Conservation (phyloP, 2,888 invertebrate genomes). For the Lasioglossum pauxillum region DNA sequence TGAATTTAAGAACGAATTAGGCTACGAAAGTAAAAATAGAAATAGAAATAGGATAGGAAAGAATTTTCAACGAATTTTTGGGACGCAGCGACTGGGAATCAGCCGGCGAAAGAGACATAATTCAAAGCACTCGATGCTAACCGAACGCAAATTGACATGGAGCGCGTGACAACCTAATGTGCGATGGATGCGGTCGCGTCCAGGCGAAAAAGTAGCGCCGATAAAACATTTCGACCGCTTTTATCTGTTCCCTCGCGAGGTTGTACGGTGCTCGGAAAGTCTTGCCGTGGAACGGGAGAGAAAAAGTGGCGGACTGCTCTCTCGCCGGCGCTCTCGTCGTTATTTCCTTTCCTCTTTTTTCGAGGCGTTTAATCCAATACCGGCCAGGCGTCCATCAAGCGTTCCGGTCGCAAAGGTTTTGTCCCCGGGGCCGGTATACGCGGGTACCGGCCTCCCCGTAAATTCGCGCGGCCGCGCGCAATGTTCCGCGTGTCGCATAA, state of each 20-base stretch:
- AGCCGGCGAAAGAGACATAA: neutral
- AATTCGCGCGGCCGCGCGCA: slow-evolving; percentile 82
- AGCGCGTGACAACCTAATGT: neutral
- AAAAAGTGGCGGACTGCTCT: slow-evolving; percentile 55
- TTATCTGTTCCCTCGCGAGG: slow-evolving; percentile 43
- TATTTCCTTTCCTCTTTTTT: slow-evolving; percentile 75
- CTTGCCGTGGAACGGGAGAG: slow-evolving; percentile 44
- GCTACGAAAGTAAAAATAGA: neutral
- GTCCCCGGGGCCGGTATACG: slow-evolving; percentile 68
- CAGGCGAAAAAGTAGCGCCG: slow-evolving; percentile 2
- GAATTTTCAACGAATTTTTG: neutral
- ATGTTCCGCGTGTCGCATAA: slow-evolving; percentile 83
- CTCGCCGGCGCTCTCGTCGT: slow-evolving; percentile 64
- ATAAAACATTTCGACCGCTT: slow-evolving; percentile 47
- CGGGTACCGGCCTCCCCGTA: slow-evolving; percentile 77
- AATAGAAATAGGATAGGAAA: neutral
- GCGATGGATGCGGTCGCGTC: neutral
- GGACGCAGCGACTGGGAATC: neutral
- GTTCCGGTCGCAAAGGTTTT: slow-evolving; percentile 81
- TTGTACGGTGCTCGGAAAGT: slow-evolving; percentile 45
- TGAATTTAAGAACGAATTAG: neutral
- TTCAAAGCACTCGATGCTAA: neutral
- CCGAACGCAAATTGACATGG: neutral
- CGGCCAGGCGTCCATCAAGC: slow-evolving; percentile 82
- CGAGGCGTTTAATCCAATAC: slow-evolving; percentile 81